phyloP scores from a whole-genome alignment of 2,113 vertebrate species.

The Buteo buteo region DNA sequence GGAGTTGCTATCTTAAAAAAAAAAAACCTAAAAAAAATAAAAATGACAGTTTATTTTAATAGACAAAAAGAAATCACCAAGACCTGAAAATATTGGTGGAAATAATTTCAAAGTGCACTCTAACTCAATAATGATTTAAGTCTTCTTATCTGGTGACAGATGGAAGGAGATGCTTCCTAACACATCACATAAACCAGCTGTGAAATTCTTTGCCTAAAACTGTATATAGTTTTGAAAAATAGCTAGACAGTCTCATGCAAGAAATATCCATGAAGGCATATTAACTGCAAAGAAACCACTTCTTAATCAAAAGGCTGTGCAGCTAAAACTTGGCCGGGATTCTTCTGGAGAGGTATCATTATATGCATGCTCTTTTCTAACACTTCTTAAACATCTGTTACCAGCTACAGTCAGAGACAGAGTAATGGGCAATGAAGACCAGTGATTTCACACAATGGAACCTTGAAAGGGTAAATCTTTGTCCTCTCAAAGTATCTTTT shows the following conservation, averaged over 20 bases:
- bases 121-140: not conserved
- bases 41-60: not conserved
- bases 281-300: not conserved
- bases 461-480: not conserved
- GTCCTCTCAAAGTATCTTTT: not conserved
- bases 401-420: not conserved
- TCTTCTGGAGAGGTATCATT: not conserved
- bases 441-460: not conserved
- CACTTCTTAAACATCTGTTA: not conserved
- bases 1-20: not conserved
- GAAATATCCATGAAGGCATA: not conserved
- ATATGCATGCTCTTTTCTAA: not conserved
- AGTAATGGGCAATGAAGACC: not conserved
- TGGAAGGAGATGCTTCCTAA: not conserved
- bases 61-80: not conserved
- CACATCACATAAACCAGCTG: not conserved
- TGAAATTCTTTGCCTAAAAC: not conserved
- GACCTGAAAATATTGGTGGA: not conserved
- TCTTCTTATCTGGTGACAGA: not conserved
- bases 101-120: not conserved
- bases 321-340: not conserved
- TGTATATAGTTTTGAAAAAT: not conserved
- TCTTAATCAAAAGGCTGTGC: not conserved
- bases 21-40: not conserved
- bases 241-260: not conserved